Base-by-base conservation (phyloP, 2,888 invertebrate species). In the Xanthorhoe spadicearia region DNA sequence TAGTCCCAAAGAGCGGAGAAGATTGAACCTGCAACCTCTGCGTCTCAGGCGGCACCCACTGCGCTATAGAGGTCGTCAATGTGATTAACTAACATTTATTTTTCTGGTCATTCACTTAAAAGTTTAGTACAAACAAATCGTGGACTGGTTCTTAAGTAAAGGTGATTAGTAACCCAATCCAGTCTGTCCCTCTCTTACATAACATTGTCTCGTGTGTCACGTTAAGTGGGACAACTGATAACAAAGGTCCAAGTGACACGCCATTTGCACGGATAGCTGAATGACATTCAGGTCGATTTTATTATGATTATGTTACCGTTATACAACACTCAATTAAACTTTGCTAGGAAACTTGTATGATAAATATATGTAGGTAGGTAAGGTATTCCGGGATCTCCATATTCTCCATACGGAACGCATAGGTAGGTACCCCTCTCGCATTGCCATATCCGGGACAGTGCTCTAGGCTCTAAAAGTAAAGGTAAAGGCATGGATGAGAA, bases 211-310 rank as follows among this genome's bases (percentile, higher is more conserved):
- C 38, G 13, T 48, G 51, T 68, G 72, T 79, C 80, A 75, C 73
- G 77, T 78, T 18, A 77, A 79, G 74, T 79, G 76, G 74, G 70
- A 54, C 68, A 68, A 65, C 72, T 77, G 84, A 83, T 85, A 83
- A 80, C 76, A 72, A 71, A 69, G 77, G 84, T 83, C 81, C 82
- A 74, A 77, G 82, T 80, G 81, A 80, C 68, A 61, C 68, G 66
- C 57, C 48, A 28, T 53, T 9, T 3, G 60, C 66, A 56, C 57
- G 54, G 55, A 62, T 56, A 53, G 0, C 63, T 63, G 69, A 74
- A 74, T 75, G 74, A 70, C 74, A 72, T 66, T 68, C 58, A 68
- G 74, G 74, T 68, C 73, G 63, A 64, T 65, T 35, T 43, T 18
- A 64, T 68, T 46, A 60, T 57, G 52, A 55, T 35, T 17, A 46